Percentiles rank a stretch among this genome's conserved stretches.
phyloP scores from a whole-genome alignment of 2,888 invertebrate genomes.

The Xanthia togata region DNA sequence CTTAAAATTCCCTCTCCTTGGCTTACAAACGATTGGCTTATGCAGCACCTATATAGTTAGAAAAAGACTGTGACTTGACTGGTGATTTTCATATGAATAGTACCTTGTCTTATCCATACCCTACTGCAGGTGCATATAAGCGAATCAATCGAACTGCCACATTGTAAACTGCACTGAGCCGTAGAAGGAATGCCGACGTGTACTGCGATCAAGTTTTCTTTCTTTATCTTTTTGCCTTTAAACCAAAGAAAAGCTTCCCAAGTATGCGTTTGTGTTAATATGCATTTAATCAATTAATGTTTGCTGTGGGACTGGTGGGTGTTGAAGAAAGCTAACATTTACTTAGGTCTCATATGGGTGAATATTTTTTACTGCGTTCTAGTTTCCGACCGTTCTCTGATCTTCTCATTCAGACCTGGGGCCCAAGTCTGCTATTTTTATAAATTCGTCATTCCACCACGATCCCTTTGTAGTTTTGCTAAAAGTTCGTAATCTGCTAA shows the following conservation, averaged over 20 bases:
- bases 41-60: neutral
- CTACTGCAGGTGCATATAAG: constrained; percentile 19
- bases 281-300: constrained; percentile 59
- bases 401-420: too few species aligned
- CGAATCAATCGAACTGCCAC: constrained; percentile 56
- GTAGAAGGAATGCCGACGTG: constrained; percentile 47
- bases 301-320: constrained; percentile 34
- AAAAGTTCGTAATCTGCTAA: too few species aligned
- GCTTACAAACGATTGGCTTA: neutral
- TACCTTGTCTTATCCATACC: constrained; percentile 39
- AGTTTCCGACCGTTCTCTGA: too few species aligned
- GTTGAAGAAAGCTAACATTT: too few species aligned
- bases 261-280: constrained; percentile 44
- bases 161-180: constrained; percentile 46
- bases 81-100: neutral
- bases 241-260: constrained; percentile 40
- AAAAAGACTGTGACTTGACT: neutral
- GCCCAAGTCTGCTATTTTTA: too few species aligned
- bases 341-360: too few species aligned
- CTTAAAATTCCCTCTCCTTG: too few species aligned
- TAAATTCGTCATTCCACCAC: too few species aligned
- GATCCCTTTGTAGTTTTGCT: too few species aligned
- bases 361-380: too few species aligned
- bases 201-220: constrained; percentile 42
- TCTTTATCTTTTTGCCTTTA: constrained; percentile 39